Base-by-base conservation (phyloP, 2,113 vertebrate genomes). In the Ursus arctos region DNA sequence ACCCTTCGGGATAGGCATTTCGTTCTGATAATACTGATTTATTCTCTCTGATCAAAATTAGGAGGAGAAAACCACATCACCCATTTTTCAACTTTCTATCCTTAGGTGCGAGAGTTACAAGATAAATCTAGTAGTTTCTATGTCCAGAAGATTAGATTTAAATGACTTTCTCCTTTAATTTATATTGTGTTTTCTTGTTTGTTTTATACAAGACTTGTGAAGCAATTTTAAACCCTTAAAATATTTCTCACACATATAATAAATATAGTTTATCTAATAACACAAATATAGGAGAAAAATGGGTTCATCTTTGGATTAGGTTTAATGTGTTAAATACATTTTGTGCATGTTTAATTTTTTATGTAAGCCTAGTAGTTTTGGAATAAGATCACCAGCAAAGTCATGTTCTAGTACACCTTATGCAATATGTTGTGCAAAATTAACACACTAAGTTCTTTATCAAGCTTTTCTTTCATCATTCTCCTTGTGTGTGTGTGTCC, bases 301-400 rank as follows among this genome's bases (percentile, higher is more conserved):
- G n/a, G 1, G 0, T 77, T 86, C 63, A 63, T 86, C 31, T 88
- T 74, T 79, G 51, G 9, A 79, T 79, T 82, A 31, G 1, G 1
- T 72, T 84, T 77, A 47, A 79, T n/a, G 82, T 4, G 3, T 77
- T 79, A 72, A 24, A 10, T 88, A 40, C 40, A 55, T 57, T 69
- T 96, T 80, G 33, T 85, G 7, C 71, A 71, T 65, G 15, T 61
- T 81, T 83, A 74, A 87, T 84, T 84, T 88, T 84, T 69, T 81
- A 69, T 28, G 0, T 80, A 89, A 77, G 4, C 33, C 1, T 76
- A 92, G 12, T 21, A 53, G 83, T 95, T 89, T 15, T 95, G 36
- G 21, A 76, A 65, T 53, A 88, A 31, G 3, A 31, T 63, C n/a
- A 86, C 10, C 28, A 90, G 10, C 7, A 18, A 95, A 69, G 9